These are phyloP conservation scores for Myzus persicae DNA, from an alignment of 1,140 invertebrate genomes.

Conservation along the genomic window DNA sequence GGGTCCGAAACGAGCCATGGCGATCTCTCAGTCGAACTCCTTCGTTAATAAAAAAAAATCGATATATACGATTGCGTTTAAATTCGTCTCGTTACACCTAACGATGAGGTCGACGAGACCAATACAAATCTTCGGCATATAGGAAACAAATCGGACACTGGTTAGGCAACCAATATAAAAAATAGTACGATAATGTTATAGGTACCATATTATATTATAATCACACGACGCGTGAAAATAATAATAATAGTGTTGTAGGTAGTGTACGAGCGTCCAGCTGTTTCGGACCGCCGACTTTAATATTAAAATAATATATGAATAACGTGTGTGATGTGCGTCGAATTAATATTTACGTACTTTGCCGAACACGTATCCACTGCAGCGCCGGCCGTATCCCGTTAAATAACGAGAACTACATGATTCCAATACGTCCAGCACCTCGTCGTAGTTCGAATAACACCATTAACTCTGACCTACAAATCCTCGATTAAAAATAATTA, in stretches of 20 bases:
- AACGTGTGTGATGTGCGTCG: background rate
- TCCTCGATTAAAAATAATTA: conserved; percentile 1
- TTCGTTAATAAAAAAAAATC: background rate
- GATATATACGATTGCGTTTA: too few relatives aligned
- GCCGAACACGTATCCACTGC: background rate
- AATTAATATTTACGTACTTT: background rate
- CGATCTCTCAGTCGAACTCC: background rate
- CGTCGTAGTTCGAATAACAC: background rate
- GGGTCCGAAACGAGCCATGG: background rate
- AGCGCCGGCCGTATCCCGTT: background rate
- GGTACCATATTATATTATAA: background rate
- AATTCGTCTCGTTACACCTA: too few relatives aligned
- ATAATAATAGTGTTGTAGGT: background rate
- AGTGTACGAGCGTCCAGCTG: background rate
- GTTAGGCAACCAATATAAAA: background rate
- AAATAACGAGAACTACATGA: conserved; percentile 11
- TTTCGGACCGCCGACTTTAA: background rate
- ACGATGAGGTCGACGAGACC: background rate
- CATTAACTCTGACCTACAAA: background rate
- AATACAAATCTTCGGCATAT: too few relatives aligned
- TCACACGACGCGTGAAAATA: background rate
- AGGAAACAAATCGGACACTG: background rate
- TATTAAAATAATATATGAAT: background rate
- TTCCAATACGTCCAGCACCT: background rate
- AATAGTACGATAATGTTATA: background rate